These are phyloP conservation scores for Isichthys henryi DNA, from an alignment of 2,113 vertebrate genomes.

Conservation along the genomic window DNA sequence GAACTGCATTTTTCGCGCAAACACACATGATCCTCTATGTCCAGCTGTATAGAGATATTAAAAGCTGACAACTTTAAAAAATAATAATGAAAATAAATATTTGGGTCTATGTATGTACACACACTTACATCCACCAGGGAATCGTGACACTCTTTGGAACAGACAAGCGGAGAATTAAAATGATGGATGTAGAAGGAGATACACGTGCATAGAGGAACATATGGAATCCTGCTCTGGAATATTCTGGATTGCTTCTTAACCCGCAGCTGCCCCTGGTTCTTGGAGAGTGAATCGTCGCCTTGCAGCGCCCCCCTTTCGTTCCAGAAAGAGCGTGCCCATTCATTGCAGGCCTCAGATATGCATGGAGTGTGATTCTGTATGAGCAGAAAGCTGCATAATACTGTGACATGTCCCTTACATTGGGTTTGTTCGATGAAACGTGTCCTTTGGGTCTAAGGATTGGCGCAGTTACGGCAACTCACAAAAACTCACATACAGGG, in stretches of 20 bases:
- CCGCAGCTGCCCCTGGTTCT: not conserved
- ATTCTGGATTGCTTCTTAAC: not conserved
- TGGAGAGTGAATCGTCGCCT: not conserved
- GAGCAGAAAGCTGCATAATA: not conserved
- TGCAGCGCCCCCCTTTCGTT: not conserved
- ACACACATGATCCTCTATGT: not conserved
- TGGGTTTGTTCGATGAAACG: not conserved
- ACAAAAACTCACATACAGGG: rapidly evolving
- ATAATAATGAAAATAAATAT: not conserved
- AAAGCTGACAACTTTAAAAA: not conserved
- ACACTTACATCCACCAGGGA: not conserved
- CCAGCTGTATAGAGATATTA: not conserved
- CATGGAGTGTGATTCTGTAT: not conserved
- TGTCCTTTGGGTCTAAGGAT: not conserved
- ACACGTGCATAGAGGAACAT: not conserved
- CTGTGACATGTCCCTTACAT: not conserved
- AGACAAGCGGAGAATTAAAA: not conserved
- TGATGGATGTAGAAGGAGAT: not conserved
- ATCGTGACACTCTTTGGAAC: not conserved
- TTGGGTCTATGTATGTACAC: not conserved
- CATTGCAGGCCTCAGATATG: too few relatives aligned
- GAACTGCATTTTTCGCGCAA: not conserved
- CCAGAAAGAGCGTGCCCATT: too few relatives aligned
- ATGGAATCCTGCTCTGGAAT: not conserved
- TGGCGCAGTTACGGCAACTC: constrained; percentile 28